Evolutionary conservation across 2,797 vertebrate species (phyloP).

Genomic region (Sciurus carolinensis): DNA sequence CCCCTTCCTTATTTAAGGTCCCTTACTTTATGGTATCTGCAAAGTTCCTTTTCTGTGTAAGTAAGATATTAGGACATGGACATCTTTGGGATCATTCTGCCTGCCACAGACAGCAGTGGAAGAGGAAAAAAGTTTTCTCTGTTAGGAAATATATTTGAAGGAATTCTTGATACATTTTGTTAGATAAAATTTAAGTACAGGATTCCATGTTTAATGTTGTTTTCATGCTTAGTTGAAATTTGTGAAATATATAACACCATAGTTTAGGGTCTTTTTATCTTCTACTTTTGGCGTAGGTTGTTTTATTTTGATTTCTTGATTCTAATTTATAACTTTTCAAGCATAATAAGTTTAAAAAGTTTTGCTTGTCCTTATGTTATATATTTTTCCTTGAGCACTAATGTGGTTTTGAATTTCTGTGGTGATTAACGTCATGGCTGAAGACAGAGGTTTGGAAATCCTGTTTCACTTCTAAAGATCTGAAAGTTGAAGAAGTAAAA

Average conservation of each 20-base stretch:
- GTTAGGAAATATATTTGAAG: constrained; percentile 17
- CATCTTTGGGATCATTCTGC: not conserved
- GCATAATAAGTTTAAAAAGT: constrained; percentile 14
- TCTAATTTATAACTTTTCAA: constrained; percentile 59
- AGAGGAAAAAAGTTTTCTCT: not conserved
- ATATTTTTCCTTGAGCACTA: constrained; percentile 59
- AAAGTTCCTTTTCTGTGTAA: not conserved
- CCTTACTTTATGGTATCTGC: not conserved
- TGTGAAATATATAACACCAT: not conserved
- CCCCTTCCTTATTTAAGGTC: not conserved
- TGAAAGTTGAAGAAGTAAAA: constrained; percentile 65
- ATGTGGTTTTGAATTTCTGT: constrained; percentile 55
- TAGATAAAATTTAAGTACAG: constrained; percentile 14
- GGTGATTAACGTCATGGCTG: not conserved
- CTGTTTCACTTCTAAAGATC: constrained; percentile 20
- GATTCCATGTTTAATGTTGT: constrained; percentile 17
- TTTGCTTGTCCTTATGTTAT: constrained; percentile 49
- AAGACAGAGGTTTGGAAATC: constrained; percentile 57
- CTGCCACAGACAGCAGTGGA: not conserved
- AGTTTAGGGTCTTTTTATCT: constrained; percentile 7
- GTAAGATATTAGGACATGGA: not conserved
- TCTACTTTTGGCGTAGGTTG: not conserved
- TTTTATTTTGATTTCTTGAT: constrained; percentile 59
- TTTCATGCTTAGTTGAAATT: constrained; percentile 48
- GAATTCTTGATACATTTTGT: not conserved